Evolutionary conservation across 1,140 invertebrate genomes (phyloP), one percentile per base, ranked within the genome.

Genomic region (Coenobita brevimanus): DNA sequence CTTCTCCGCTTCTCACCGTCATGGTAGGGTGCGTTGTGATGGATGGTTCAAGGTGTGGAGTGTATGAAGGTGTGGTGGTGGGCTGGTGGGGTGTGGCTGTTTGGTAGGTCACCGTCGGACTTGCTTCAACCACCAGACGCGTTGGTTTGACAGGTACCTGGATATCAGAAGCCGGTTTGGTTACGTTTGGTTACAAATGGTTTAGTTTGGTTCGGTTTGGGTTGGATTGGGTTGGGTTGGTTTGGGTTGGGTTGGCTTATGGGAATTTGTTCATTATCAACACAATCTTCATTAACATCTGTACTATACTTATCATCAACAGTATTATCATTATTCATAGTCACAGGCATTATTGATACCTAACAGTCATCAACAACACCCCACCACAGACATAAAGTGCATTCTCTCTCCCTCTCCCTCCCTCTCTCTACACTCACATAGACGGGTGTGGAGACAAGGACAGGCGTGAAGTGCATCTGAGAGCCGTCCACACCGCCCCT

Each of bases 41-140:
- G 24, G 88, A 89, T 4, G 83, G 69, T 17, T 89, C 87, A 62
- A 90, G 89, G n/a, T 84, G 41, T 30, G 84, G 57, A 27, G 60
- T 50, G 13, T 73, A 33, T 0, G 89, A 71, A 41, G 82, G 57
- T n/a, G n/a, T n/a, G 6, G 78, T 79, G 24, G 91, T 89, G 4
- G 91, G 89, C 43, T 83, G 86, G 46, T 50, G 17, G 46, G 46
- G 46, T 6, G 6, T 50, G 21, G 80, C 85, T 36, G 89, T 76
- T 41, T 80, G 73, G 64, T 87, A 85, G n/a, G 91, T 88, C 2
- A 86, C 79, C 2, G 89, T 89, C 69, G 91, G 91, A 71, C 90
- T 89, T 41, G 91, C 91, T 82, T 91, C 91, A 33, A 90, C 75
- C 57, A 90, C 75, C 57, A 89, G 80, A 10, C 90, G 79, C 8